phyloP scores from a whole-genome alignment of 2,113 vertebrate species.

The Entosphenus tridentatus region DNA sequence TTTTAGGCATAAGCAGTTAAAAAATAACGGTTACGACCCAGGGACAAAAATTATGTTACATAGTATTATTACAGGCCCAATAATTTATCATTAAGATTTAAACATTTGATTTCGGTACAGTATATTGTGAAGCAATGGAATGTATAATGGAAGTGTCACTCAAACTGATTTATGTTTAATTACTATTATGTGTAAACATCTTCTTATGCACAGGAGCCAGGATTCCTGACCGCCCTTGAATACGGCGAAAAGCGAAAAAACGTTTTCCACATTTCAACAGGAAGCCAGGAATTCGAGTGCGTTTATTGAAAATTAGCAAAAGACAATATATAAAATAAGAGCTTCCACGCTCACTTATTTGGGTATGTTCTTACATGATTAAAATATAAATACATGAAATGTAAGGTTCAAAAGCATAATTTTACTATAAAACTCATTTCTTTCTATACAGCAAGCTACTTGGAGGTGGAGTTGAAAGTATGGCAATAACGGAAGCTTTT shows the following conservation, averaged over 20 bases:
- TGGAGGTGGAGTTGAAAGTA: constrained; percentile 88
- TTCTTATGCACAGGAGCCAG: constrained; percentile 33
- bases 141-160: neutral
- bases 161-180: neutral
- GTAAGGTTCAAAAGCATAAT: neutral
- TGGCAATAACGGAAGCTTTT: constrained; percentile 96
- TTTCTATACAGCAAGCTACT: constrained; percentile 52
- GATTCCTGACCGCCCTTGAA: constrained; percentile 79
- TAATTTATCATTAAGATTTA: neutral
- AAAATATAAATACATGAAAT: neutral
- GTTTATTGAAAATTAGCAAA: constrained; percentile 12
- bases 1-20: no score
- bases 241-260: constrained; percentile 72
- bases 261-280: constrained; percentile 78
- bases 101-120: neutral
- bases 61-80: no score
- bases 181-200: neutral
- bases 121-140: neutral
- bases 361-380: neutral
- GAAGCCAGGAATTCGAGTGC: constrained; percentile 93
- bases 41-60: no score
- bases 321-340: no score
- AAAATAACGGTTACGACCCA: no score
- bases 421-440: neutral
- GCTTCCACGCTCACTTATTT: neutral